These are phyloP conservation scores for Cyanocitta stelleri DNA, from an alignment of 2,113 vertebrate species.

Conservation along the genomic window DNA sequence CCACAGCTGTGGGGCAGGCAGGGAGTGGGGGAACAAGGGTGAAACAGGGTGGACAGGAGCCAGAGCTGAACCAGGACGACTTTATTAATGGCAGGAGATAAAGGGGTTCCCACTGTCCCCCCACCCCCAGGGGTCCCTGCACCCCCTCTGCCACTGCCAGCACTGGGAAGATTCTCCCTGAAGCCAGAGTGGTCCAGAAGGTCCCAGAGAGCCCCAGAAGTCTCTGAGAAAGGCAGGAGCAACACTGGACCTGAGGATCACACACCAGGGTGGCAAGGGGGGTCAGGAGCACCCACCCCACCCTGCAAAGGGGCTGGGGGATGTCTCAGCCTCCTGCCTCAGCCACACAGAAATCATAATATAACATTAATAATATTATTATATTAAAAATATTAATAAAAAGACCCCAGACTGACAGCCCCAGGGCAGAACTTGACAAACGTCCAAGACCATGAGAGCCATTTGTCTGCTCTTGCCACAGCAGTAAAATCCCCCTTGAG, in stretches of 20 bases:
- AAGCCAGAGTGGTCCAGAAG: background rate
- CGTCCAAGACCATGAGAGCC: fast-evolving
- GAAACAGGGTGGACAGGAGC: background rate
- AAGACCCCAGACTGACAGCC: background rate
- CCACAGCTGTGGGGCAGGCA: background rate
- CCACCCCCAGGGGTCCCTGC: fast-evolving
- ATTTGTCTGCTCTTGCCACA: background rate
- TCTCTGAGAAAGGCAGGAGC: background rate
- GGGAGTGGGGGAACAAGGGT: background rate
- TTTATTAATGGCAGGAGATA: background rate
- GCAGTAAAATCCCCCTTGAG: background rate
- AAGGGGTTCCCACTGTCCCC: fast-evolving
- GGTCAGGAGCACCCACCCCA: background rate
- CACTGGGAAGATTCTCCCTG: background rate
- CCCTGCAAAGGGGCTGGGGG: background rate
- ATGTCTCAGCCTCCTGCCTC: background rate
- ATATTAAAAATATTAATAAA: background rate
- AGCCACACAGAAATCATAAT: background rate
- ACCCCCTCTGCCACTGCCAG: background rate
- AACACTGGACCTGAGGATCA: background rate
- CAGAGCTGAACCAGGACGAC: fast-evolving
- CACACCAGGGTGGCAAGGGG: fast-evolving
- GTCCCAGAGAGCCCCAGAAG: fast-evolving
- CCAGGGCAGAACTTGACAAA: background rate
- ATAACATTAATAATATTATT: background rate